phyloP scores from a whole-genome alignment of 1,140 invertebrate genomes.

The Antheraea mylitta region DNA sequence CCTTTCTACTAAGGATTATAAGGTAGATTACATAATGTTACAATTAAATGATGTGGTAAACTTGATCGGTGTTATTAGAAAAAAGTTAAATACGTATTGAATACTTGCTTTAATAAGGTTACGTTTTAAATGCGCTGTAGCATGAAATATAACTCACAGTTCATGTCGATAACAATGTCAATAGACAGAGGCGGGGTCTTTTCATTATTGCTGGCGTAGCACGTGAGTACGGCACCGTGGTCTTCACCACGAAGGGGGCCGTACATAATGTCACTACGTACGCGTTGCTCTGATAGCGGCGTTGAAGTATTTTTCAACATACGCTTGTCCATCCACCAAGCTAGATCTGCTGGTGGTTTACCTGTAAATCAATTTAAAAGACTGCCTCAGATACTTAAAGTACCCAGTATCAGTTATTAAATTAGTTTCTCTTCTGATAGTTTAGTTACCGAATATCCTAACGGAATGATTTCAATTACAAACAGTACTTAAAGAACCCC shows the following conservation, averaged over 20 bases:
- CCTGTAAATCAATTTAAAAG: slow-evolving; percentile 28
- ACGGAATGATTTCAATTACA: no score
- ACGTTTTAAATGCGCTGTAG: not conserved
- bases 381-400: not conserved
- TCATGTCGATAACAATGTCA: slow-evolving; percentile 63
- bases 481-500: no score
- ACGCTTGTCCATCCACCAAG: slow-evolving; percentile 54
- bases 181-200: slow-evolving; percentile 49
- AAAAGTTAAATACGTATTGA: no score
- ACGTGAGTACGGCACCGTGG: slow-evolving; percentile 57
- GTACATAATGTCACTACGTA: slow-evolving; percentile 56
- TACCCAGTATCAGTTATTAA: no score
- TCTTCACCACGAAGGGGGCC: slow-evolving; percentile 58
- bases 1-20: no score
- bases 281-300: slow-evolving; percentile 57
- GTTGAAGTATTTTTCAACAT: slow-evolving; percentile 49
- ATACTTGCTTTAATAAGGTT: no score
- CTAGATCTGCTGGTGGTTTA: slow-evolving; percentile 49
- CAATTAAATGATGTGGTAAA: no score
- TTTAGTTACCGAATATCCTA: no score
- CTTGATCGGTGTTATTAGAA: no score
- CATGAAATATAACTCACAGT: slow-evolving; percentile 44
- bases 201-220: slow-evolving; percentile 58
- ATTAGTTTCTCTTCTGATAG: no score
- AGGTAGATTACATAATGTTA: no score